Conservation (phyloP, 2,888 invertebrate species). For the Diogma glabrata region DNA sequence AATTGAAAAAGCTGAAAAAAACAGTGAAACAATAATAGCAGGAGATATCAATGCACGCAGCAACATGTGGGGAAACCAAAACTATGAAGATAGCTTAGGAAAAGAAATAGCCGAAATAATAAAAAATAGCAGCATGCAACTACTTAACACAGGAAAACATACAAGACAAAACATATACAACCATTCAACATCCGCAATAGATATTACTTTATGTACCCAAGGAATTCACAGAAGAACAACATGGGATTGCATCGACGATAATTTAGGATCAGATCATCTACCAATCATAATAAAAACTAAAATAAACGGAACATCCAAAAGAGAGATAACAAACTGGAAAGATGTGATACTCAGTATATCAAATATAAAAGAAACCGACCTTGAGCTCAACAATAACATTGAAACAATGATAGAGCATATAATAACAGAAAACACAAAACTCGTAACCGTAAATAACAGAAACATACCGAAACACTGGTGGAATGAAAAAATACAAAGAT, state of each 20-base stretch:
- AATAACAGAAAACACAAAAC: background rate
- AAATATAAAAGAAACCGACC: no score
- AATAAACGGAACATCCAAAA: no score
- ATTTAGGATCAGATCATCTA: no score
- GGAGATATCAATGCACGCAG: constrained; percentile 1
- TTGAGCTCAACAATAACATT: background rate
- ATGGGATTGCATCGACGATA: no score
- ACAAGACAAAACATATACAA: background rate
- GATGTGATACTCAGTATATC: no score
- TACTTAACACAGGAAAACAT: background rate
- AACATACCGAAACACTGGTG: background rate
- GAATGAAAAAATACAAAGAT: background rate
- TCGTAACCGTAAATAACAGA: background rate
- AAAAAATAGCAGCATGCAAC: background rate
- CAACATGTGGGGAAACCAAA: background rate
- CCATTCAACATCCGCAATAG: background rate
- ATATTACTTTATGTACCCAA: background rate
- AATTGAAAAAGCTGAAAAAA: background rate
- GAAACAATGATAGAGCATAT: background rate
- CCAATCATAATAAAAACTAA: no score
- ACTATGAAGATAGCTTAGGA: background rate
- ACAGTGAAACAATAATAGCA: background rate
- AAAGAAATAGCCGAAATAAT: background rate
- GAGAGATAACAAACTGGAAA: no score
- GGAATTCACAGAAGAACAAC: no score